phyloP scores from a whole-genome alignment of 1,140 invertebrate species.

The Drosophila simulans region DNA sequence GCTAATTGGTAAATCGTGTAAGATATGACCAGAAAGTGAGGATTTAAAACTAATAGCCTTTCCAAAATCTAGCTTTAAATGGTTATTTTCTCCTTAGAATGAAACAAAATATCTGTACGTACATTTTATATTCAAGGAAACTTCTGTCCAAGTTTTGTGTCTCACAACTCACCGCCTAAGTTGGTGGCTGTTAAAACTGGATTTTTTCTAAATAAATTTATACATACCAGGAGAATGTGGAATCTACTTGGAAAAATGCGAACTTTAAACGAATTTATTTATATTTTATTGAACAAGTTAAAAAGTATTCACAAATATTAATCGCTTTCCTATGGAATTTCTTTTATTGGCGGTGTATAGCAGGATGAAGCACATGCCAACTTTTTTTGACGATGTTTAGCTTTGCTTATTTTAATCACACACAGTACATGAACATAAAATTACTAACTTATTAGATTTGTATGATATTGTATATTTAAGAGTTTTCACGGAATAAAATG shows the following conservation, averaged over 20 bases:
- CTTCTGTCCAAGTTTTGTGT: too few species aligned
- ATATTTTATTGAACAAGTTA: too few species aligned
- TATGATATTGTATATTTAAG: slow-evolving; percentile 20
- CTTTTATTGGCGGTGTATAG: slow-evolving; percentile 31
- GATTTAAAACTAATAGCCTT: too few species aligned
- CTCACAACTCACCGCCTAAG: not conserved
- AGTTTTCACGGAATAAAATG: slow-evolving; percentile 35
- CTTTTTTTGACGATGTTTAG: not conserved
- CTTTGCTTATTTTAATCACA: not conserved
- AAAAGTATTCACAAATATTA: too few species aligned
- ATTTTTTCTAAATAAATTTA: not conserved
- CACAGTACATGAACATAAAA: not conserved
- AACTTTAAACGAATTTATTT: too few species aligned
- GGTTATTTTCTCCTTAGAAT: too few species aligned
- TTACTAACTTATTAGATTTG: not conserved
- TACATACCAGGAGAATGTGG: not conserved
- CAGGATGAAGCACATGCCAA: not conserved
- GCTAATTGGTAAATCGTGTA: too few species aligned
- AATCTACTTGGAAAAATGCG: not conserved
- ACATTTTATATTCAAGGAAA: too few species aligned
- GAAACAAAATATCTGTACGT: too few species aligned
- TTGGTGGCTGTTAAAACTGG: not conserved
- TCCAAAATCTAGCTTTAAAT: too few species aligned
- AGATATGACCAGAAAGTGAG: too few species aligned
- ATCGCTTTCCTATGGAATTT: too few species aligned